Evolutionary conservation across 2,113 vertebrate species (phyloP), one percentile per base, ranked within the genome.

Genomic region (Psophia crepitans): DNA sequence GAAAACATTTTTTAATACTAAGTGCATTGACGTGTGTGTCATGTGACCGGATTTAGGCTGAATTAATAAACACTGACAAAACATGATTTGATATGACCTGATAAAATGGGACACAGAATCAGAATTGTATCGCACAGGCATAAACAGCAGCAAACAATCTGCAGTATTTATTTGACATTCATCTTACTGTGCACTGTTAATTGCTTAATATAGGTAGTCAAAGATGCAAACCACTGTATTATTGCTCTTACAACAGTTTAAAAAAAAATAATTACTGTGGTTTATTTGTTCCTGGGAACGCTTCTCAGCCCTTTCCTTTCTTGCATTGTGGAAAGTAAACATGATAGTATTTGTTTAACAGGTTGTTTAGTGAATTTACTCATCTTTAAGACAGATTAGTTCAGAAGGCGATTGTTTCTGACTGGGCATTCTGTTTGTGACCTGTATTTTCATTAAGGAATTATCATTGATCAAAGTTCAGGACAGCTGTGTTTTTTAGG

Each of bases 91-190:
- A 78, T 70, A 74, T 92, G 94, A 96, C 41, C 83, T 96, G 73
- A 96, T 97, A 90, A 97, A 96, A 94, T 46, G 53, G 46, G 84
- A 97, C 70, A 80, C 90, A 96, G 61, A 96, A 77, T 76, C 66
- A 71, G 89, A 90, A 91, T 76, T 77, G 75, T 43, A 87, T 95
- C 80, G 23, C 57, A 76, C 11, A 87, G 53, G 32, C 80, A 89
- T 94, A 81, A 96, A 81, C 35, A 93, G 71, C 70, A 90, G 58
- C 64, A 89, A 93, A 95, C 57, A 93, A 90, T 90, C 64, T 90
- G 64, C 23, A 90, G 79, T 80, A 70, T 68, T 89, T 60, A 57
- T 87, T 91, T 97, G 64, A 81, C 46, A 80, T 89, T 96, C 91
- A 89, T 56, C 32, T 93, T 95, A 85, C 51, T 70, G 83, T 68